Evolutionary conservation across 2,888 invertebrate genomes (phyloP).

Genomic region (Chrysina gloriosa): DNA sequence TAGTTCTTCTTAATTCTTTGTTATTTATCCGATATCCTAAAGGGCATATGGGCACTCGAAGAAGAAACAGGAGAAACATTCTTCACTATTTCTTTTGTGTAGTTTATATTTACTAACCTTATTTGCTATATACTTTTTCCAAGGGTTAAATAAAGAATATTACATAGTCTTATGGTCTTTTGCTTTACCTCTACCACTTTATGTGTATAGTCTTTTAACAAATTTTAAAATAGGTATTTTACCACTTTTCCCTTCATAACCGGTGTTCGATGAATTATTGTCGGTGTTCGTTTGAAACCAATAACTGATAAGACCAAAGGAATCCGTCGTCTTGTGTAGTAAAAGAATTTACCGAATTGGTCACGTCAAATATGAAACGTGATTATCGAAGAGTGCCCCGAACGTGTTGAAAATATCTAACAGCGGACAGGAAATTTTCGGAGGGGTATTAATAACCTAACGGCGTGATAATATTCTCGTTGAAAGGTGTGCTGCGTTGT

Average conservation of each 20-base stretch:
- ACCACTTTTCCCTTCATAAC: background rate
- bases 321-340: background rate
- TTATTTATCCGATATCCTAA: too few relatives aligned
- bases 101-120: too few relatives aligned
- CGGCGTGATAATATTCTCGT: background rate
- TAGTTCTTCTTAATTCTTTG: too few relatives aligned
- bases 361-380: conserved; percentile 4
- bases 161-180: too few relatives aligned
- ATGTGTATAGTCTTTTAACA: too few relatives aligned
- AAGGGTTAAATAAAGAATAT: too few relatives aligned
- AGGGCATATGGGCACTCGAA: too few relatives aligned
- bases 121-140: too few relatives aligned
- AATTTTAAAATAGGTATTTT: too few relatives aligned
- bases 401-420: background rate
- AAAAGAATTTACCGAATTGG: conserved; percentile 14
- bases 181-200: too few relatives aligned
- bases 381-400: background rate
- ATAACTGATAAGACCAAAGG: background rate
- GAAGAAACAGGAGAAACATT: too few relatives aligned
- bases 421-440: background rate
- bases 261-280: background rate
- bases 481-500: background rate
- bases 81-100: too few relatives aligned
- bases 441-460: background rate
- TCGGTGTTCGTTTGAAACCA: background rate